These are phyloP conservation scores for Irena cyanogastra DNA, from an alignment of 2,113 vertebrate species.

Conservation along the genomic window DNA sequence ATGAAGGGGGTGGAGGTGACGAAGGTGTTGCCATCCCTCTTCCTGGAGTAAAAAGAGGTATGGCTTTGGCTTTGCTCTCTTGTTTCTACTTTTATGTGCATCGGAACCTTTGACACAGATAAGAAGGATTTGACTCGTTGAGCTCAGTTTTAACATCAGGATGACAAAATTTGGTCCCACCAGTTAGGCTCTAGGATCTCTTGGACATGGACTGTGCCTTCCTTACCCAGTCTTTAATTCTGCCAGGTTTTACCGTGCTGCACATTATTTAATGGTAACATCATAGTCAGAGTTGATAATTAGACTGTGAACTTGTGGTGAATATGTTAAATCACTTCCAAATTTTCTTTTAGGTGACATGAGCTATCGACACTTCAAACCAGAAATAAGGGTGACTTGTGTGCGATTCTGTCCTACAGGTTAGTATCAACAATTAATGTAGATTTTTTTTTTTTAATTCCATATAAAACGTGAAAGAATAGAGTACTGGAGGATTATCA, in stretches of 20 bases:
- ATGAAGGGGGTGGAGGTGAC: conserved; percentile 84
- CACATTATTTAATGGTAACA: background rate
- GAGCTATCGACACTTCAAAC: conserved; percentile 93
- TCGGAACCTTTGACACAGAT: background rate
- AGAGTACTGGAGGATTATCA: background rate
- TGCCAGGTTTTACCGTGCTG: background rate
- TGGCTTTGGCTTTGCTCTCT: background rate
- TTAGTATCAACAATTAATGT: conserved; percentile 47
- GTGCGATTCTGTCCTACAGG: conserved; percentile 92
- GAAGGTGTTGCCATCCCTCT: conserved; percentile 82
- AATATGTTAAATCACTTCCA: background rate
- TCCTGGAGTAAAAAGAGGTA: conserved; percentile 89
- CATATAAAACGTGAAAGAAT: background rate
- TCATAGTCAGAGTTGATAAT: background rate
- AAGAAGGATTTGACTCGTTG: background rate
- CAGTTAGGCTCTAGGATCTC: background rate
- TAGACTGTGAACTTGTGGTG: background rate
- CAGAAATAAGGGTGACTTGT: conserved; percentile 91
- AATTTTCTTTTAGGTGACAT: conserved; percentile 82
- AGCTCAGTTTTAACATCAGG: background rate
- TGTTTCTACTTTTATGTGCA: background rate
- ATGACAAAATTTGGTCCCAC: background rate
- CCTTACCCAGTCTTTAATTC: background rate
- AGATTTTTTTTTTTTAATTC: background rate
- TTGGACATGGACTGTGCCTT: background rate